Percentiles rank a stretch among this genome's conserved stretches.
Conservation (phyloP, 2,888 invertebrate genomes). For the Clostera curtula region DNA sequence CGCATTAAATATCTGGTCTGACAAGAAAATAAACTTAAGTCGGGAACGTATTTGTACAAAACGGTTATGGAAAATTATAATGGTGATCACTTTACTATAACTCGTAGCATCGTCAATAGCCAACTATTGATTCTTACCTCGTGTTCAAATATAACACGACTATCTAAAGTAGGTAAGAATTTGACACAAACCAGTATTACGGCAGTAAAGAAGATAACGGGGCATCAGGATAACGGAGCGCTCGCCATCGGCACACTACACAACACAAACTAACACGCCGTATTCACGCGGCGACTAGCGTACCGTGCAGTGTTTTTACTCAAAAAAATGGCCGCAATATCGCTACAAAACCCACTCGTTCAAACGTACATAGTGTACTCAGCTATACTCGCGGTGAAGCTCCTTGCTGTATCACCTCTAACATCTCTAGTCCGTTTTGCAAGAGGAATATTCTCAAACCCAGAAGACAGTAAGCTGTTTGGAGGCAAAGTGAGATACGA, state of each 20-base stretch:
- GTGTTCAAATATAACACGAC: too few relatives aligned
- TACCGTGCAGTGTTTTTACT: slow-evolving; percentile 12
- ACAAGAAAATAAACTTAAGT: too few relatives aligned
- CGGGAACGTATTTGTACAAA: too few relatives aligned
- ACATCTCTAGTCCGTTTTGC: slow-evolving; percentile 35
- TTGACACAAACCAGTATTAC: too few relatives aligned
- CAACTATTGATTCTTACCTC: too few relatives aligned
- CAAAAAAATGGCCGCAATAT: slow-evolving; percentile 34
- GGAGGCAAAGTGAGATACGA: slow-evolving; percentile 50
- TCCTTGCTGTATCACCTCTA: slow-evolving; percentile 33
- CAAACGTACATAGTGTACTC: slow-evolving; percentile 54
- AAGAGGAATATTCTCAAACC: slow-evolving; percentile 44
- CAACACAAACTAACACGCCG: background rate
- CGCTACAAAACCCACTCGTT: slow-evolving; percentile 36
- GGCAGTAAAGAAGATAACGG: background rate
- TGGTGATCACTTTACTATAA: too few relatives aligned
- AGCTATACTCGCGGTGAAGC: slow-evolving; percentile 48
- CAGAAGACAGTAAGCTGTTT: slow-evolving; percentile 43
- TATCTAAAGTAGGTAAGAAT: too few relatives aligned
- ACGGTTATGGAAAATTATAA: too few relatives aligned
- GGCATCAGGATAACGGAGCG: too few relatives aligned
- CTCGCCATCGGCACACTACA: too few relatives aligned
- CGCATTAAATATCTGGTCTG: too few relatives aligned
- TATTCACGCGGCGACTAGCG: background rate
- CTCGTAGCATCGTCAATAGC: too few relatives aligned